A percentile compares a stretch with the other conserved stretches of the same genome.
Evolutionary conservation across 2,113 vertebrate genomes (phyloP).

Genomic region (Muntiacus reevesi): DNA sequence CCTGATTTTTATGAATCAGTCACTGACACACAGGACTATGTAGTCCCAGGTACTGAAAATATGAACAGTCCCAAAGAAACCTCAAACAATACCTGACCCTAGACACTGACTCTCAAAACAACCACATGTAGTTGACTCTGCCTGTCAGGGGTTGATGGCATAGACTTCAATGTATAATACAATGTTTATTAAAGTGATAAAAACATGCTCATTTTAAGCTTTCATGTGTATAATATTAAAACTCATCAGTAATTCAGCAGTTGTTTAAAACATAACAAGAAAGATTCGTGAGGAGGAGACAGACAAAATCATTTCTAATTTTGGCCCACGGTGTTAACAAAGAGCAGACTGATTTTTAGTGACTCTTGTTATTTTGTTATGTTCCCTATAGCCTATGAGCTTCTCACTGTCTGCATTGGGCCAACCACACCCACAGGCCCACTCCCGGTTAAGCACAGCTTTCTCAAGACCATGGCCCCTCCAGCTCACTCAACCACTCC

Average conservation of each 20-base stretch:
- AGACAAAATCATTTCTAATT: background rate
- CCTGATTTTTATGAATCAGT: background rate
- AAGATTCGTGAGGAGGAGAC: background rate
- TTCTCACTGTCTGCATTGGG: background rate
- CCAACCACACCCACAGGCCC: fast-evolving
- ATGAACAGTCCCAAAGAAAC: background rate
- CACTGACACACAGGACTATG: background rate
- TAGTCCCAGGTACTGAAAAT: background rate
- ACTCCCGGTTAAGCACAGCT: background rate
- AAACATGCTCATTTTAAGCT: background rate
- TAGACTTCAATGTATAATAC: background rate
- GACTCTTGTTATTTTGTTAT: background rate
- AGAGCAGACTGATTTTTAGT: background rate
- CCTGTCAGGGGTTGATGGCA: background rate
- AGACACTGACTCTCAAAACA: background rate
- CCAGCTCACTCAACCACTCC: too few relatives aligned
- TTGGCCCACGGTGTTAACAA: background rate
- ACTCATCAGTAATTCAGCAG: background rate
- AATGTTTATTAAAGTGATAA: background rate
- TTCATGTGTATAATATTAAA: background rate
- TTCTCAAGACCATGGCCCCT: background rate
- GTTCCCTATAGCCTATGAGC: background rate
- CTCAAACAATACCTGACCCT: background rate
- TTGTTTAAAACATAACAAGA: background rate
- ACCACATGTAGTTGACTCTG: background rate